Percentiles rank a stretch among this genome's conserved stretches.
These are phyloP conservation scores for Drosophila sordidapex DNA, from an alignment of 2,888 invertebrate species.

Conservation along the genomic window DNA sequence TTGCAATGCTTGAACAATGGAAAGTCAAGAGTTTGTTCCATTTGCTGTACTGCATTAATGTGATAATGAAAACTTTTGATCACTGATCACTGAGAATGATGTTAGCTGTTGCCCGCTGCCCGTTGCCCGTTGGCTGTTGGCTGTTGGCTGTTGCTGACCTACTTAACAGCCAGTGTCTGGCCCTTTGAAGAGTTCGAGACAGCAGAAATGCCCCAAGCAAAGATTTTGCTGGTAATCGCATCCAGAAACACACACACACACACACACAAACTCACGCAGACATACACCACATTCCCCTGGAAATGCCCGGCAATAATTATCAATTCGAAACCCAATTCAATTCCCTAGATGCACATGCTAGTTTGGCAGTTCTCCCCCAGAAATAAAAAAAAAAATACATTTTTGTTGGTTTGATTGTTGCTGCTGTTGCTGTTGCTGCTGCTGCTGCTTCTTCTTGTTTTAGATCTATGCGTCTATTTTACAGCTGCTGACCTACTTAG, in stretches of 20 bases:
- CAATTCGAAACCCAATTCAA: conserved; percentile 27
- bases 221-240: conserved; percentile 10
- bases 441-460: conserved; percentile 14
- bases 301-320: conserved; percentile 17
- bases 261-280: neutral
- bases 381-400: conserved; percentile 7
- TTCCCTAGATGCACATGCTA: conserved; percentile 45
- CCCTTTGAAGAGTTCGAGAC: conserved; percentile 49
- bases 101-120: neutral
- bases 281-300: conserved; percentile 6
- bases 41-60: conserved; percentile 16
- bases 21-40: neutral
- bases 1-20: neutral
- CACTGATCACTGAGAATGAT: conserved; percentile 4
- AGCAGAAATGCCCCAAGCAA: conserved; percentile 29
- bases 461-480: conserved; percentile 62
- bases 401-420: conserved; percentile 36
- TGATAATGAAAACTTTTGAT: conserved; percentile 39
- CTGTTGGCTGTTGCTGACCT: conserved; percentile 60
- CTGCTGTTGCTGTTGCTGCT: neutral
- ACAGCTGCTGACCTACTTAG: conserved; percentile 76
- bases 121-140: neutral
- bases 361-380: conserved; percentile 8
- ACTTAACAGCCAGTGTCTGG: conserved; percentile 58
- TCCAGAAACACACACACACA: conserved; percentile 41